Evolutionary conservation across 1,140 invertebrate species (phyloP).

Genomic region (Bombus turneri): DNA sequence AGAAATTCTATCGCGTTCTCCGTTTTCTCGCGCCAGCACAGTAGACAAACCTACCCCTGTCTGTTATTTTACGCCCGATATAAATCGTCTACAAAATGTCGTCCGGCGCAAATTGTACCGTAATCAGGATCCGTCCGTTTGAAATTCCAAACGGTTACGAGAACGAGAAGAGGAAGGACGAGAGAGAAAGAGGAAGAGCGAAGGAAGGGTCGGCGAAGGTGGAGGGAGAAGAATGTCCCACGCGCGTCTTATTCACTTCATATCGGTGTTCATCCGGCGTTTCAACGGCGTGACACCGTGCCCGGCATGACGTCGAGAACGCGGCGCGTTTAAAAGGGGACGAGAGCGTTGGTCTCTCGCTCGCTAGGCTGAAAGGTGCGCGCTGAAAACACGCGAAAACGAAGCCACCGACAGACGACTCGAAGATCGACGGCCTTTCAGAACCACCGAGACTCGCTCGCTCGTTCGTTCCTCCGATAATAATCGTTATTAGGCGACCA

Average conservation of each 20-base stretch:
- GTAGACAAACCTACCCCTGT: neutral
- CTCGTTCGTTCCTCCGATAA: slow-evolving; percentile 47
- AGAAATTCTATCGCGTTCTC: slow-evolving; percentile 21
- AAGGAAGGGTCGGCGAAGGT: neutral
- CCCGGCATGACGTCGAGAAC: slow-evolving; percentile 30
- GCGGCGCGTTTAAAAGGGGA: slow-evolving; percentile 29
- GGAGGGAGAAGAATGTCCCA: slow-evolving; percentile 39
- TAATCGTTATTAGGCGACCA: slow-evolving; percentile 50
- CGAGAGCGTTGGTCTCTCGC: neutral
- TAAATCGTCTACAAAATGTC: slow-evolving; percentile 42
- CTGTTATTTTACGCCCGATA: neutral
- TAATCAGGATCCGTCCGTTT: slow-evolving; percentile 45
- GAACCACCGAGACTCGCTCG: neutral
- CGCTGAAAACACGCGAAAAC: slow-evolving; percentile 37
- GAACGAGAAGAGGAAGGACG: too few relatives aligned
- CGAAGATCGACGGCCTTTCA: slow-evolving; percentile 30
- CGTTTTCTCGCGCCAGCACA: neutral
- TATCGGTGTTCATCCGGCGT: slow-evolving; percentile 50
- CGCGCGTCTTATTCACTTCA: slow-evolving; percentile 33
- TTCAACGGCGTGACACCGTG: slow-evolving; percentile 44
- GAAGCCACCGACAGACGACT: slow-evolving; percentile 30
- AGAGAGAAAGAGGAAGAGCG: neutral
- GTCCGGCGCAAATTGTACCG: slow-evolving; percentile 47
- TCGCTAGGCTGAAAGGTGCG: slow-evolving; percentile 2
- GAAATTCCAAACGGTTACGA: slow-evolving; percentile 40